Base-by-base conservation (phyloP, 2,888 invertebrate species). In the Chrysolina oricalcia region DNA sequence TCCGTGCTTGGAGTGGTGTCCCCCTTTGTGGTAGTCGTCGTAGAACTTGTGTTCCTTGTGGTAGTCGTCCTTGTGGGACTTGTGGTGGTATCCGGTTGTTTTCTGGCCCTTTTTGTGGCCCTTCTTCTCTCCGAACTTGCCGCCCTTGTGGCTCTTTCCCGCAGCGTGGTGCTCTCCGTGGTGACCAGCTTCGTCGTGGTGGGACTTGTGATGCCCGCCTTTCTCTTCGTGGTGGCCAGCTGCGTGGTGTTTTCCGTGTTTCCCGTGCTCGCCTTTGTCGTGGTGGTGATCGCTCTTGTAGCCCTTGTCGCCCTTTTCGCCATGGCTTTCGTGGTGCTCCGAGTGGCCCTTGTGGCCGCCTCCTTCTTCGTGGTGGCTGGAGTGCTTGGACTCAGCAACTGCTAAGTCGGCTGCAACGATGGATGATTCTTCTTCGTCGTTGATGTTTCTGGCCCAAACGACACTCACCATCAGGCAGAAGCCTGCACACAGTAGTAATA, bases 1-100 rank as follows among this genome's bases (percentile, higher is more conserved):
- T 13, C 95, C 96, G 83, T 94, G 94, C 85, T 96, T 96, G 87
- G 93, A 92, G 86, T 96, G 95, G 85, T 95, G 93, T 0, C 96
- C 96, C 5, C 94, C 94, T 86, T 96, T 95, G 88, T 96, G 94
- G 88, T 93, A 93, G 87, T 96, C 95, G 85, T 96, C 96, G 89
- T 96, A 96, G 90, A 96, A 96, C 88, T 96, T 95, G 87, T 95
- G 95, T 85, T 95, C 94, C 87, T 96, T 96, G 84, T 95, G 93
- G 86, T 94, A 96, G 86, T 96, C 96, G 85, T 96, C 96, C 86
- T 96, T 96, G 88, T 96, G 95, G 50, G 94, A 94, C 85, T 96
- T 95, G 88, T 96, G 94, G 85, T 96, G 96, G 87, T 93, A 96
- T 10, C 96, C 96, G 75, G 94, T 92, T 17, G 95, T 94, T 85